phyloP scores from a whole-genome alignment of 2,888 invertebrate genomes.

The Pseudococcus viburni region DNA sequence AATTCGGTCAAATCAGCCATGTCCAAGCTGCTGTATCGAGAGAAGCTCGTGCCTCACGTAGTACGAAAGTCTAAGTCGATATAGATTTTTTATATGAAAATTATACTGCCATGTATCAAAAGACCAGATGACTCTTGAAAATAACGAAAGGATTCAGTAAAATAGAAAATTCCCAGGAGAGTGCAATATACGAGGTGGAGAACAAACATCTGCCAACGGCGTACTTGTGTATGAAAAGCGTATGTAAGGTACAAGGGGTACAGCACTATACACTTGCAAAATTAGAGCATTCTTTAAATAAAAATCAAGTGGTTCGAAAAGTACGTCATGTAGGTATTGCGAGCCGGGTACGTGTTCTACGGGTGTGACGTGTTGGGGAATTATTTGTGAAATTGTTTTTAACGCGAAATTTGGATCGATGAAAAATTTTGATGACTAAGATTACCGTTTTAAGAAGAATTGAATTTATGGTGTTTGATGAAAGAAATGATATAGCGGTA shows the following conservation, averaged over 20 bases:
- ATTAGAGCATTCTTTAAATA: conserved; percentile 42
- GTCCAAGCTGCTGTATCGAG: not conserved
- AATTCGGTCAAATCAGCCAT: conserved; percentile 22
- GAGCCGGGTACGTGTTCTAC: not conserved
- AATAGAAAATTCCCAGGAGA: conserved; percentile 36
- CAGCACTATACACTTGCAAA: conserved; percentile 15
- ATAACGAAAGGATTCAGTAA: conserved; percentile 43
- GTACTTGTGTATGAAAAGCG: not conserved
- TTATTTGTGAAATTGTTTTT: not conserved
- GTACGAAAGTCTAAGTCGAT: not conserved
- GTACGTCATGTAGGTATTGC: not conserved
- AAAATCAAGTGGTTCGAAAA: conserved; percentile 36
- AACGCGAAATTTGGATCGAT: not conserved
- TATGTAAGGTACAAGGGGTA: not conserved
- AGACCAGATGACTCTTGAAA: conserved; percentile 40
- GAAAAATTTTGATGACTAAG: not conserved
- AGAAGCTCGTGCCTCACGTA: not conserved
- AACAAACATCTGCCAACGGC: conserved; percentile 37
- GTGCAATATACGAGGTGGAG: not conserved
- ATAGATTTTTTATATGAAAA: not conserved
- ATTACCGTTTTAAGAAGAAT: not conserved
- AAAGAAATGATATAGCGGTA: not conserved
- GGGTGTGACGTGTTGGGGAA: not conserved
- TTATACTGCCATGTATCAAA: conserved; percentile 21
- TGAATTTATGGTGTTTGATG: not conserved